These are phyloP conservation scores for Bembecia ichneumoniformis DNA, from an alignment of 2,888 invertebrate genomes.

Conservation along the genomic window DNA sequence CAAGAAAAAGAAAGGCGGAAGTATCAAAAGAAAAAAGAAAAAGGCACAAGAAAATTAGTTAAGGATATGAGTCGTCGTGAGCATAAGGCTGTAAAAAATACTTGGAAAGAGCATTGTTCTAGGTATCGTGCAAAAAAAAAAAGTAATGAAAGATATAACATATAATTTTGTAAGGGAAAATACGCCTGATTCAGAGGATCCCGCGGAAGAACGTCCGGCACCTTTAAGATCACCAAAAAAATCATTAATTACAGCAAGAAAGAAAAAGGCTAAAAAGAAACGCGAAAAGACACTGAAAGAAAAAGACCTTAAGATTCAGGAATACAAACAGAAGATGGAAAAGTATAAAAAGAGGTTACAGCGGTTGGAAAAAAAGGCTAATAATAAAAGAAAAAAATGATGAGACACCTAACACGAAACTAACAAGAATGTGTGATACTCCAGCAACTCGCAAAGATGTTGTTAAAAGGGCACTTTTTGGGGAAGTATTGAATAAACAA, in stretches of 20 bases:
- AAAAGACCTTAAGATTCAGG: slow-evolving; percentile 8
- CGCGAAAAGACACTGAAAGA: slow-evolving; percentile 5
- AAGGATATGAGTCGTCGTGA: too few species aligned
- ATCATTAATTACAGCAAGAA: too few species aligned
- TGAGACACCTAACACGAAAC: slow-evolving; percentile 15
- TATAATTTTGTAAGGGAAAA: slow-evolving; percentile 5
- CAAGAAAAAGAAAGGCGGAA: slow-evolving; percentile 8
- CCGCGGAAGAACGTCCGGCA: too few species aligned
- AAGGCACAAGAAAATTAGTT: slow-evolving; percentile 8
- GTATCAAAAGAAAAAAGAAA: slow-evolving; percentile 11
- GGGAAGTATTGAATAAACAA: slow-evolving; percentile 12
- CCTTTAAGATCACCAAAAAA: too few species aligned
- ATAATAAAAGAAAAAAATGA: slow-evolving; percentile 9
- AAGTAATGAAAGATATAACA: slow-evolving; percentile 2
- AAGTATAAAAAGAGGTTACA: slow-evolving; percentile 12
- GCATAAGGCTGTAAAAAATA: too few species aligned
- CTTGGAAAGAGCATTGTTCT: slow-evolving; percentile 9
- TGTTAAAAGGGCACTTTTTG: slow-evolving; percentile 11
- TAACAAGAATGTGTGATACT: slow-evolving; percentile 12
- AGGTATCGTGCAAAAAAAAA: slow-evolving; percentile 7
- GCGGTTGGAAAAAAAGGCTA: slow-evolving; percentile 12
- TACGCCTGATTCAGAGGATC: too few species aligned
- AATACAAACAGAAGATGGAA: slow-evolving; percentile 8
- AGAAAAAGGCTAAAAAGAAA: too few species aligned
- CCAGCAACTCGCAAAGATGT: slow-evolving; percentile 13